Conservation (phyloP, 2,888 invertebrate genomes). For the Torymus tubicola region DNA sequence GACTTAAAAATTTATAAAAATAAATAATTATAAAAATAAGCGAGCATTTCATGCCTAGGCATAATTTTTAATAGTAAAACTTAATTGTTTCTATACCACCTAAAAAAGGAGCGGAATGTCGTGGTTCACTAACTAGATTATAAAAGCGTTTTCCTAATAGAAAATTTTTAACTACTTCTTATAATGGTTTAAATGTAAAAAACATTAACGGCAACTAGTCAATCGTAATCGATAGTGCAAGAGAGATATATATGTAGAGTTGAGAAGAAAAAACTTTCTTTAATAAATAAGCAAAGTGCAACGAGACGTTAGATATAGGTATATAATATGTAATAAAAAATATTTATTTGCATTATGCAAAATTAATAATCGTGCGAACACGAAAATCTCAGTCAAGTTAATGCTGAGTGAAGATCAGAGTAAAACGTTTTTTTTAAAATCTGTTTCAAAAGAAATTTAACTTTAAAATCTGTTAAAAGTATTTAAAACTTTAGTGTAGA, state of each 20-base stretch:
- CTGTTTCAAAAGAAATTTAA: conserved; percentile 25
- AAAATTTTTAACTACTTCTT: conserved; percentile 66
- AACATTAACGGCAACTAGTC: conserved; percentile 68
- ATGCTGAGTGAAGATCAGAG: conserved; percentile 54
- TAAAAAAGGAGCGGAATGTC: conserved; percentile 72
- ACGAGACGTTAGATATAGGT: conserved; percentile 65
- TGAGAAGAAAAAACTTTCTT: conserved; percentile 61
- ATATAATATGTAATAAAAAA: conserved; percentile 55
- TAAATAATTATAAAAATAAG: conserved; percentile 76
- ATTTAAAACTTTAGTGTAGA: conserved; percentile 10
- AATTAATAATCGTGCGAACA: conserved; percentile 59
- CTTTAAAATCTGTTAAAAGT: conserved; percentile 7
- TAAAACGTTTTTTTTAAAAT: conserved; percentile 38
- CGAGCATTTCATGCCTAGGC: conserved; percentile 73
- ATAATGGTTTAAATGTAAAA: conserved; percentile 64
- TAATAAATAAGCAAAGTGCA: conserved; percentile 75
- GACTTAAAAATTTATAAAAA: conserved; percentile 69
- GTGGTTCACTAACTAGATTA: conserved; percentile 70
- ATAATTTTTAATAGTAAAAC: conserved; percentile 68
- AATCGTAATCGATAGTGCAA: conserved; percentile 69
- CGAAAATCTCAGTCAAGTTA: conserved; percentile 55
- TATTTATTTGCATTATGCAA: conserved; percentile 58
- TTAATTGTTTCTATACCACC: conserved; percentile 73
- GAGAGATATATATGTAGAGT: conserved; percentile 54
- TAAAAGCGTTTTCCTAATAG: conserved; percentile 72